Evolutionary conservation across 2,113 vertebrate genomes (phyloP), one percentile per base, ranked within the genome.

Genomic region (Spea multiplicata): DNA sequence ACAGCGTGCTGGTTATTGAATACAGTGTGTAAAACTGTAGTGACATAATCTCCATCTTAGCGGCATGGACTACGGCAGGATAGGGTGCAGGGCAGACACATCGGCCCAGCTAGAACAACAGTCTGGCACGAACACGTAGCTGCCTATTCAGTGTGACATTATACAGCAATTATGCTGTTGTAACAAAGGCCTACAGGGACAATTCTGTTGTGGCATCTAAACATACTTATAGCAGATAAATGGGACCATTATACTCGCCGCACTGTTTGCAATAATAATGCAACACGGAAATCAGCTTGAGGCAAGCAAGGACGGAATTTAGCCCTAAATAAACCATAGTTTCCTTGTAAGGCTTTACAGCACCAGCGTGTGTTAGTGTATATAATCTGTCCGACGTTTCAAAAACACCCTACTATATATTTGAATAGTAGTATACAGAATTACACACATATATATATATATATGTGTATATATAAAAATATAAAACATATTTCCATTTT

Each of bases 191-290:
- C 55, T 8, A 59, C 55, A 59, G 55, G 55, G 55, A 59, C 10
- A 59, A 10, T 59, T 59, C 55, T 59, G 55, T 59, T 59, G 55
- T 59, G 55, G 55, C 55, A 59, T 59, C 55, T 59, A 59, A 59
- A 59, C 55, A 59, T 59, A 13, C 14, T 59, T 59, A 59, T 13
- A 13, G 55, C 55, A 59, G 55, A 59, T 59, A 59, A 13, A 59
- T 59, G 55, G 55, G 55, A 5, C 55, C 55, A 59, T 59, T 59
- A 59, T 59, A 59, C 10, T 59, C 14, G 55, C 55, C 55, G 4
- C 12, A 13, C 55, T 13, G 55, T 59, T 13, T 59, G 12, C 55
- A 59, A 59, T 59, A 59, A 59, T 13, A 59, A 13, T 10, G 14
- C 55, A 12, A 59, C 12, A 13, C 55, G 4, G 12, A 59, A 59